A percentile compares a stretch with the other conserved stretches of the same genome.
These are phyloP conservation scores for Priocnemis perturbator DNA, from an alignment of 2,888 invertebrate genomes.

Conservation along the genomic window DNA sequence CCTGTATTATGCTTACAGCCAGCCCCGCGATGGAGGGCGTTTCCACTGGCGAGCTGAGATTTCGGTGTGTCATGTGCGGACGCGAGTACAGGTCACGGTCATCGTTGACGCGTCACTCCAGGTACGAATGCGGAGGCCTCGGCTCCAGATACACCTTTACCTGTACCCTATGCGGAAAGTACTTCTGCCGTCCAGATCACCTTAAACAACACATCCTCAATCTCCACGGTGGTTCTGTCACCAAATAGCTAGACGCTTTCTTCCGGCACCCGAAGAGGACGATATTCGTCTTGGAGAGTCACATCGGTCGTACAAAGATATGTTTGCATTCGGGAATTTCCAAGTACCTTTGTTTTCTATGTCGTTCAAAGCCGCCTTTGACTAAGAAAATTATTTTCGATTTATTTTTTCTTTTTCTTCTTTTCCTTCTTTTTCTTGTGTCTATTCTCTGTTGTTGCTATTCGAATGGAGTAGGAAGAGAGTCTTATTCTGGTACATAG, in stretches of 20 bases:
- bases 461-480: too few relatives aligned
- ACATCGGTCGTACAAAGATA: too few relatives aligned
- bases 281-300: conserved; percentile 5
- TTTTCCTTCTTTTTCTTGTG: too few relatives aligned
- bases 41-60: conserved; percentile 65
- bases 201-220: conserved; percentile 75
- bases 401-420: too few relatives aligned
- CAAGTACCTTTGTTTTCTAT: too few relatives aligned
- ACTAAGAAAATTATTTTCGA: too few relatives aligned
- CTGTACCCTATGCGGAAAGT: conserved; percentile 74
- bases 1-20: conserved; percentile 71
- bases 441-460: too few relatives aligned
- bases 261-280: conserved; percentile 7
- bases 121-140: conserved; percentile 73
- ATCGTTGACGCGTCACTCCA: conserved; percentile 72
- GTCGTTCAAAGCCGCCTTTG: too few relatives aligned
- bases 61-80: conserved; percentile 74
- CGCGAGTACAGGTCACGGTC: conserved; percentile 72
- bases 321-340: too few relatives aligned
- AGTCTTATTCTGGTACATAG: too few relatives aligned
- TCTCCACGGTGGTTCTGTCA: conserved; percentile 70
- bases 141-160: conserved; percentile 74
- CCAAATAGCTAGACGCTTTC: conserved; percentile 58
- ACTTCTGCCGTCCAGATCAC: conserved; percentile 74
- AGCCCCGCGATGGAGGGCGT: conserved; percentile 65